These are phyloP conservation scores for Yponomeuta malinellus DNA, from an alignment of 2,888 invertebrate genomes.

Conservation along the genomic window DNA sequence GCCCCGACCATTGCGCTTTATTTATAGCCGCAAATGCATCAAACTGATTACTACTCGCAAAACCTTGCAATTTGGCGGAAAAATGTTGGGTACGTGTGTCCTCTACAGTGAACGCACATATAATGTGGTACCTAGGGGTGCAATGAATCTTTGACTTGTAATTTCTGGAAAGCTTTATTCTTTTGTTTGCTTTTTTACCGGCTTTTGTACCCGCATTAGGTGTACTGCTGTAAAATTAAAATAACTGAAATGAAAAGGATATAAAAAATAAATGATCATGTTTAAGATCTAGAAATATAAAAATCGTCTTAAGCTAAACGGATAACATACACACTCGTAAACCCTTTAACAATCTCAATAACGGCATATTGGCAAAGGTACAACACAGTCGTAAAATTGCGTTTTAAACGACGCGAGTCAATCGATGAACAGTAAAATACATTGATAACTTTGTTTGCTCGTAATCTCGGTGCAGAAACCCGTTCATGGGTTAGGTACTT, in stretches of 20 bases:
- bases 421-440: slow-evolving; percentile 3
- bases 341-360: slow-evolving; percentile 1
- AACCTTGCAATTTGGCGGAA: slow-evolving; percentile 32
- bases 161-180: neutral
- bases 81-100: slow-evolving; percentile 13
- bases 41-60: slow-evolving; percentile 45
- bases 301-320: neutral
- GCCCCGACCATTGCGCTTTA: slow-evolving; percentile 51
- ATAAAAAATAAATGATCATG: neutral
- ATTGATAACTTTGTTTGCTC: slow-evolving; percentile 1
- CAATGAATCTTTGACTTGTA: neutral
- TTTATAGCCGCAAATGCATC: slow-evolving; percentile 55
- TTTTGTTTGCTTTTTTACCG: neutral
- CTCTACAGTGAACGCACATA: neutral
- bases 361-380: slow-evolving; percentile 5
- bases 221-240: neutral
- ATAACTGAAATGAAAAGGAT: neutral
- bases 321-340: neutral
- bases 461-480: slow-evolving; percentile 1
- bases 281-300: neutral
- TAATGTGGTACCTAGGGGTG: neutral
- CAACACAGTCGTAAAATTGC: neutral
- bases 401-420: neutral
- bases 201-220: no score
- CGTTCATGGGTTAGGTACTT: neutral